These are phyloP conservation scores for Ferdinandea cuprea DNA, from an alignment of 2,888 invertebrate genomes.

Conservation along the genomic window DNA sequence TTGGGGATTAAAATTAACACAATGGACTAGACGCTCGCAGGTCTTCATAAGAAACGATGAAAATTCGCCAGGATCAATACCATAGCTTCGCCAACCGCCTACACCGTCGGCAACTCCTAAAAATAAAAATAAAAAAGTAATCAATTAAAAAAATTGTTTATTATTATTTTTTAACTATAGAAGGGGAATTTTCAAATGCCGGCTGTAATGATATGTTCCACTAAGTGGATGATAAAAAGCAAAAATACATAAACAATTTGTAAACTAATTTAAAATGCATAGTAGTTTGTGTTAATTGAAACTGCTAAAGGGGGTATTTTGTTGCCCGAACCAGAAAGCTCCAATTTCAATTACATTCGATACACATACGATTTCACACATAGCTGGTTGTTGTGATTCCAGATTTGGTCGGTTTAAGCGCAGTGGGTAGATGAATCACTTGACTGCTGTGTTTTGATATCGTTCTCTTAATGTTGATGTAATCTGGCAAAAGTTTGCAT, in stretches of 20 bases:
- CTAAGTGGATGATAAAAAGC: neutral
- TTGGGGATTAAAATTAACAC: conserved; percentile 93
- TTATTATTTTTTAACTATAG: no score
- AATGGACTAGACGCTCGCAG: conserved; percentile 95
- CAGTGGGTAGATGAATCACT: conserved; percentile 43
- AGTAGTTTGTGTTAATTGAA: conserved; percentile 12
- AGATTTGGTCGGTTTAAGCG: conserved; percentile 34
- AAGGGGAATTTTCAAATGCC: neutral
- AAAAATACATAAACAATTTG: neutral
- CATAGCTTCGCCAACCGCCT: conserved; percentile 98
- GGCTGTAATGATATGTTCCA: neutral
- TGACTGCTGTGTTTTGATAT: no score
- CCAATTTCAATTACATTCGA: conserved; percentile 15
- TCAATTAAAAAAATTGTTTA: neutral
- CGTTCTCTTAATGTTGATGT: conserved; percentile 21
- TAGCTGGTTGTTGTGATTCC: conserved; percentile 31
- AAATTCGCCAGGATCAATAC: conserved; percentile 98
- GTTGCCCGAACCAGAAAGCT: conserved; percentile 25
- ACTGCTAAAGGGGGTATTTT: neutral
- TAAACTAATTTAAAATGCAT: conserved; percentile 7
- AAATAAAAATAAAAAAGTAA: conserved; percentile 72
- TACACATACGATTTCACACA: conserved; percentile 11
- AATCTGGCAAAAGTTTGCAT: conserved; percentile 7
- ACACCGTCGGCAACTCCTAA: conserved; percentile 99
- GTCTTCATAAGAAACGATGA: conserved; percentile 96